Evolutionary conservation across 37 sponge, comb jelly and placozoan genomes (phyloP).

Genomic region (Crambe crambe): DNA sequence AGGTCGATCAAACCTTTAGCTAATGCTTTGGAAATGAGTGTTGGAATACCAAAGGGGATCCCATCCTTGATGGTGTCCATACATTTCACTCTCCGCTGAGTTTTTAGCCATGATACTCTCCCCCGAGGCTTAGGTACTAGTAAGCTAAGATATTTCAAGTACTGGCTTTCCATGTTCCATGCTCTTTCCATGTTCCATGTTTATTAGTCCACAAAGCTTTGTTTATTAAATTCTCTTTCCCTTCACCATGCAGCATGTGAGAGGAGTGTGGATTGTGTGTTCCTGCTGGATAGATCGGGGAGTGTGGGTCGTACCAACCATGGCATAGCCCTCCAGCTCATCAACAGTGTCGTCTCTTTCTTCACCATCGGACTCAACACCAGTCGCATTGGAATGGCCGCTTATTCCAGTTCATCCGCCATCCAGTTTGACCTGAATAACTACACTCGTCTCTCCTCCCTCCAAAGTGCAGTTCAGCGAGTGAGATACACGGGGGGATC

Average conservation of each 20-base stretch:
- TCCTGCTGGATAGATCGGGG: constrained; percentile 79
- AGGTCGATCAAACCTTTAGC: too few relatives aligned
- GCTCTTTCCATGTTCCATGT: too few relatives aligned
- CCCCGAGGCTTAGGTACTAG: too few relatives aligned
- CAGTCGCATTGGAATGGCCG: constrained; percentile 63
- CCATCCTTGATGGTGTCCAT: too few relatives aligned
- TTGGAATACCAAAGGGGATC: too few relatives aligned
- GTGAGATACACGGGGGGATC: constrained; percentile 54
- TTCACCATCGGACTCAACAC: constrained; percentile 54
- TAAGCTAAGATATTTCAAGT: too few relatives aligned
- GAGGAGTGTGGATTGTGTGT: constrained; percentile 66
- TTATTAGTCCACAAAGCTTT: too few relatives aligned
- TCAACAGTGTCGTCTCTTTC: constrained; percentile 57
- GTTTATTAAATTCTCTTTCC: too few relatives aligned
- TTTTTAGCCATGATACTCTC: too few relatives aligned
- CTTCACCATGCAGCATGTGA: constrained; percentile 55
- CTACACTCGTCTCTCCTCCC: constrained; percentile 6
- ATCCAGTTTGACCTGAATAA: constrained; percentile 54
- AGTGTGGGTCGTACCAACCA: constrained; percentile 74
- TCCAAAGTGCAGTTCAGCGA: constrained; percentile 13
- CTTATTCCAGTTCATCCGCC: constrained; percentile 46
- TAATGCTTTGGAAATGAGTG: too few relatives aligned
- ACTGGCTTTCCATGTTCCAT: too few relatives aligned
- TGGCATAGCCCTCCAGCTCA: constrained; percentile 57
- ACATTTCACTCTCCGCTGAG: too few relatives aligned